A percentile compares a stretch with the other conserved stretches of the same genome.
Evolutionary conservation across 2,888 invertebrate species (phyloP).

Genomic region (Leucoma salicis): DNA sequence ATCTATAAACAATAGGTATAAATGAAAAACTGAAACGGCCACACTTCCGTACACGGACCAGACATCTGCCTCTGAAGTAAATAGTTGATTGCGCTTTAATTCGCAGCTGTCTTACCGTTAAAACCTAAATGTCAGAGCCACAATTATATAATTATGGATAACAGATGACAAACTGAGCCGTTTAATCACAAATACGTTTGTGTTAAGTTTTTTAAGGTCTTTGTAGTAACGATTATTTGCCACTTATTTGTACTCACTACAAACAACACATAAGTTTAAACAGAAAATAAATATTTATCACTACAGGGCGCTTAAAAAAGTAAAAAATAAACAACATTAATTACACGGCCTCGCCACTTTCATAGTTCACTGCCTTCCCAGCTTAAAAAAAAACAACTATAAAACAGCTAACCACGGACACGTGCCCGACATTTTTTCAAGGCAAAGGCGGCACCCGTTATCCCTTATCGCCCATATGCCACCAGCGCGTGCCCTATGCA

Average conservation of each 20-base stretch:
- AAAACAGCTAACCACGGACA: slow-evolving; percentile 49
- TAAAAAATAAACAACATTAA: neutral
- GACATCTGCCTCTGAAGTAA: slow-evolving; percentile 63
- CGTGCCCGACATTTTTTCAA: slow-evolving; percentile 58
- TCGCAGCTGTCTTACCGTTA: slow-evolving; percentile 66
- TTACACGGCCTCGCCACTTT: slow-evolving; percentile 4
- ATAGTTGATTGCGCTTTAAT: slow-evolving; percentile 56
- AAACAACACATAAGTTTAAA: no score
- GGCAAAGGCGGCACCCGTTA: slow-evolving; percentile 36
- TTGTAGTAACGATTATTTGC: no score
- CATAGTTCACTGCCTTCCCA: slow-evolving; percentile 27
- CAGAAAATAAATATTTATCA: neutral
- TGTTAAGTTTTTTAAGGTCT: no score
- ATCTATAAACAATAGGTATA: neutral
- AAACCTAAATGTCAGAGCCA: slow-evolving; percentile 70
- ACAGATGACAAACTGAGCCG: no score
- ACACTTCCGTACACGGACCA: slow-evolving; percentile 48
- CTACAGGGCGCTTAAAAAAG: neutral
- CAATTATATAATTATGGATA: no score
- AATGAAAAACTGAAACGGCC: slow-evolving; percentile 37
- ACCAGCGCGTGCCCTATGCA: slow-evolving; percentile 64
- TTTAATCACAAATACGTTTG: no score
- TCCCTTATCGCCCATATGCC: slow-evolving; percentile 71
- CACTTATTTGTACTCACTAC: no score
- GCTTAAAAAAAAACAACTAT: slow-evolving; percentile 19